These are phyloP conservation scores for Gobius niger DNA, from an alignment of 2,113 vertebrate species.

Conservation along the genomic window DNA sequence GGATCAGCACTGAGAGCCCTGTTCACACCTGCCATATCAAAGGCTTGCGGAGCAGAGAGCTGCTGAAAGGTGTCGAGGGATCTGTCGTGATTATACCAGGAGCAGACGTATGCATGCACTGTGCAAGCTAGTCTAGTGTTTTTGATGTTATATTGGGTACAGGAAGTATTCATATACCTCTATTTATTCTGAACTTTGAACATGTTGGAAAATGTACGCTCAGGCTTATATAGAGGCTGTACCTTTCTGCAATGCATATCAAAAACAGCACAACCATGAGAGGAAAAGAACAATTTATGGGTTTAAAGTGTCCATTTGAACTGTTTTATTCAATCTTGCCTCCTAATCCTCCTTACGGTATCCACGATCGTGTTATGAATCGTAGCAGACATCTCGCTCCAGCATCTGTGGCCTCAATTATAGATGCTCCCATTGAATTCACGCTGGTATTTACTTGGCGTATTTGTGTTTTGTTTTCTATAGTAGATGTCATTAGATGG, in stretches of 20 bases:
- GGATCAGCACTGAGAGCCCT: conserved; percentile 48
- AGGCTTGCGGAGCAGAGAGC: conserved; percentile 58
- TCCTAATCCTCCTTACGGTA: not conserved
- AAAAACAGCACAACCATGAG: too few relatives aligned
- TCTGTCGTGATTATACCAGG: conserved; percentile 70
- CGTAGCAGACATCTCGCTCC: not conserved
- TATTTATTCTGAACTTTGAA: too few relatives aligned
- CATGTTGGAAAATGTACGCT: too few relatives aligned
- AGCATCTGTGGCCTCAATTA: not conserved
- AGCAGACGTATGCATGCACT: conserved; percentile 44
- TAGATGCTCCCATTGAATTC: not conserved
- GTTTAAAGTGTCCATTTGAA: too few relatives aligned
- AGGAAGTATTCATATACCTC: too few relatives aligned
- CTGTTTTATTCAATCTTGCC: not conserved
- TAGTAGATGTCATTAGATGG: conserved; percentile 35
- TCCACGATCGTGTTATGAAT: not conserved
- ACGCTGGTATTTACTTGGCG: conserved; percentile 1
- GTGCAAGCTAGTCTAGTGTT: conserved; percentile 30
- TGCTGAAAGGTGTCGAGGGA: conserved; percentile 60
- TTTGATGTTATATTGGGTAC: conserved; percentile 52
- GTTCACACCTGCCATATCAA: conserved; percentile 69
- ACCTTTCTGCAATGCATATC: too few relatives aligned
- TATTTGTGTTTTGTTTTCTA: not conserved
- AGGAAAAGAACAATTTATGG: too few relatives aligned
- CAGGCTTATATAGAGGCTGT: too few relatives aligned